Evolutionary conservation across 2,888 invertebrate genomes (phyloP), one percentile per base, ranked within the genome.

Genomic region (Conomelus anceps): DNA sequence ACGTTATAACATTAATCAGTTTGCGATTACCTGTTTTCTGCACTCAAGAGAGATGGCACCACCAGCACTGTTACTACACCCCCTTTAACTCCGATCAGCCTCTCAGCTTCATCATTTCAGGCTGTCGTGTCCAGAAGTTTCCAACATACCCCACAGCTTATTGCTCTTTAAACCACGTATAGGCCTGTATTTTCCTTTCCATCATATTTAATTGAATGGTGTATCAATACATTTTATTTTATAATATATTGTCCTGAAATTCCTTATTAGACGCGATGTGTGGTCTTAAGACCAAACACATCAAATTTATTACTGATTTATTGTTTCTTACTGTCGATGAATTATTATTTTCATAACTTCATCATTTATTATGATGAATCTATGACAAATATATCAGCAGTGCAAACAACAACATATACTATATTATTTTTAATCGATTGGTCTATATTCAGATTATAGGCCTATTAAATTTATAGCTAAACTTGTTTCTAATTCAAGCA

Each of bases 1-100:
- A 86, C 86, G 86, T 85, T 23, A 26, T 86, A 86, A 86, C 86
- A 86, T 23, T 63, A 63, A 63, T 63, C 63, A 63, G 63, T 63
- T 63, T 63, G 63, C 63, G 63, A 63, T 63, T 63, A 63, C 63
- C 63, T 63, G 63, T 63, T 63, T 63, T 63, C 63, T 63, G 63
- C 63, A 63, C 63, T 63, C 63, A 63, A 63, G n/a, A 63, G n/a
- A 63, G 17, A 17, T 13, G 63, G n/a, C 63, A 63, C n/a, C 63
- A 63, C 63, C n/a, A n/a, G 20, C n/a, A 63, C 63, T 63, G 7
- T n/a, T 63, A 63, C n/a, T 63, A 63, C 63, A 6, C 63, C 63
- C 63, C n/a, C 63, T 7, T n/a, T n/a, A n/a, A 20, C 63, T 6
- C 7, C 63, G 9, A 17, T 34, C 34, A 34, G 34, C 13, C 34